Percentiles rank a stretch among this genome's conserved stretches.
Conservation (phyloP, 2,888 invertebrate species). For the Apamea sordens region DNA sequence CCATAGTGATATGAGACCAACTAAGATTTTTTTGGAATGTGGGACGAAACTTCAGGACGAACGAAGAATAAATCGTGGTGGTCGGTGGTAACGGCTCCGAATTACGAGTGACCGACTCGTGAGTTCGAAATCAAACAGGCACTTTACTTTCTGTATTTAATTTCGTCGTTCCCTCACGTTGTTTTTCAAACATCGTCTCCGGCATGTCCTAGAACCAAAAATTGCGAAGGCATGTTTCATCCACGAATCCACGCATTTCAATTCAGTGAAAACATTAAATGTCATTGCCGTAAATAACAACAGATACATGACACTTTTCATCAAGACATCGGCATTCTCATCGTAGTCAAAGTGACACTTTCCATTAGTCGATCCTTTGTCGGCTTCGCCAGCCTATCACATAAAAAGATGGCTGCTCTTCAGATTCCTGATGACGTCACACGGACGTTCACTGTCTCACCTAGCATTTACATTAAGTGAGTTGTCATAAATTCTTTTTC, state of each 20-base stretch:
- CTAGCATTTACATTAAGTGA: background rate
- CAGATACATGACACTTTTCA: background rate
- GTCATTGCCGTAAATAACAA: background rate
- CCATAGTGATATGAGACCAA: too few species aligned
- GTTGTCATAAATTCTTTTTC: slow-evolving; percentile 10
- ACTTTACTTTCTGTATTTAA: too few species aligned
- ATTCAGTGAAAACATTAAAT: background rate
- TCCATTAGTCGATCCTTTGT: background rate
- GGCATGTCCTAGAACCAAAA: background rate
- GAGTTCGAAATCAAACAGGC: too few species aligned
- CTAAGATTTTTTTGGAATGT: too few species aligned
- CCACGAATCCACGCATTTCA: background rate
- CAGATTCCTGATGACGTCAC: slow-evolving; percentile 10
- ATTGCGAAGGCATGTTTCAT: background rate
- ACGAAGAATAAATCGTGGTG: too few species aligned
- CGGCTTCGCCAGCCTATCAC: background rate
- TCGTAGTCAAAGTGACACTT: background rate
- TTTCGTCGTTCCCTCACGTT: too few species aligned
- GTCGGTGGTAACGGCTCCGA: too few species aligned
- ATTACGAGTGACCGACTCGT: too few species aligned
- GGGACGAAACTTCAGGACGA: too few species aligned
- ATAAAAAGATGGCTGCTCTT: background rate
- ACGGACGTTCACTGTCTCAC: background rate
- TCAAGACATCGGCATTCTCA: background rate
- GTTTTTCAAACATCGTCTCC: too few species aligned